Conservation (phyloP, 2,888 invertebrate species). For the Fragum fragum region DNA sequence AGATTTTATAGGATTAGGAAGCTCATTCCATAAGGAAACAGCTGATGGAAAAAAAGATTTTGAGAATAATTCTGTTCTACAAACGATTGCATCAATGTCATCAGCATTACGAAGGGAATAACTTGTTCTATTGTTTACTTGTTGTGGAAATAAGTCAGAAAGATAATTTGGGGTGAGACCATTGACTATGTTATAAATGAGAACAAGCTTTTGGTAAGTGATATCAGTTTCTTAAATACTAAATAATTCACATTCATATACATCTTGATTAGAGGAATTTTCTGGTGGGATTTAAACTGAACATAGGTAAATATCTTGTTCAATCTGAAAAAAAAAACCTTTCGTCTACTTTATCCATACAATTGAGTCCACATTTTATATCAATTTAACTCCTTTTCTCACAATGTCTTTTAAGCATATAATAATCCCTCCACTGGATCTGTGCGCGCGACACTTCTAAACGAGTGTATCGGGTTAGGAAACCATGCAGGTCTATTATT, state of each 20-base stretch:
- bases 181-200: too few species aligned
- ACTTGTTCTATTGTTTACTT: too few species aligned
- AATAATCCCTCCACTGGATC: constrained; percentile 7
- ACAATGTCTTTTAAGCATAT: constrained; percentile 4
- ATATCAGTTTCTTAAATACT: constrained; percentile 30
- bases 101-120: too few species aligned
- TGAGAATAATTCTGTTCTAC: too few species aligned
- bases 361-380: constrained; percentile 11
- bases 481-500: background rate
- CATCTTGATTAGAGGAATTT: constrained; percentile 30
- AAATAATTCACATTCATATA: constrained; percentile 38
- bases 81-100: too few species aligned
- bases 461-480: constrained; percentile 4
- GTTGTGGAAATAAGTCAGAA: too few species aligned
- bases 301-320: constrained; percentile 13
- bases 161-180: too few species aligned
- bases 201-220: too few species aligned
- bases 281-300: constrained; percentile 24
- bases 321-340: background rate
- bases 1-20: too few species aligned
- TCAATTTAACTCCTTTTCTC: constrained; percentile 1
- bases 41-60: too few species aligned
- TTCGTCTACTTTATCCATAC: constrained; percentile 17
- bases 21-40: too few species aligned
- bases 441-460: background rate